Evolutionary conservation across 1,140 invertebrate genomes (phyloP), one percentile per base, ranked within the genome.

Genomic region (Batillaria attramentaria): DNA sequence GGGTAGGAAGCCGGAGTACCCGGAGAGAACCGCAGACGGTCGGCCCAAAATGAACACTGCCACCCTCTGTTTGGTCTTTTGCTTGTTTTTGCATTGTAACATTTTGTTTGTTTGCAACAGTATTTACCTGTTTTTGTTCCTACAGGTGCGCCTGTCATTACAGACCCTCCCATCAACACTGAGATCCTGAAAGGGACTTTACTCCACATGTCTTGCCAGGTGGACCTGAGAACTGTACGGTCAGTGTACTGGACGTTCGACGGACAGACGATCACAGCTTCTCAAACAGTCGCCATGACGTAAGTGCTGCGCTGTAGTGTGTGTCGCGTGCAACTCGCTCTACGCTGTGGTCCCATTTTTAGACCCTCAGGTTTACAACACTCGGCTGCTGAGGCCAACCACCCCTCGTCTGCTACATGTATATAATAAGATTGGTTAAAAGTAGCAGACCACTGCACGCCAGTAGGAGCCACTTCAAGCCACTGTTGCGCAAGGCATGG

Each of bases 71-170:
- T 62, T 62, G n/a, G 10, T 3, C n/a, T n/a, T 0, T 24, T 0
- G 33, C 8, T 62, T 54, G 18, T 24, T 39, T 28, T 68, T 68
- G 6, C 2, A 68, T 33, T 41, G 8, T 46, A 46, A 0, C 28
- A 0, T n/a, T 37, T 20, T 39, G 10, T 70, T 70, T 39, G 31
- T n/a, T 66, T 65, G 3, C 37, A n/a, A n/a, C n/a, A n/a, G n/a
- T n/a, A n/a, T n/a, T 60, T 20, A 43, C 72, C 39, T 72, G 41
- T n/a, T 46, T 42, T 69, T 68, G 35, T 65, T 31, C 46, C 57
- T 66, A 13, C 79, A 89, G 88, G 88, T 65, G 83, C 85, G 16
- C 87, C 88, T 50, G 77, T 84, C 20, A 86, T 89, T 60, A 80
- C 84, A 28, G 76, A 86, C 43, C 86, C 87, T 20, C 87, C 87